Percentiles rank a stretch among this genome's conserved stretches.
phyloP scores from a whole-genome alignment of 2,797 vertebrate genomes.

The Neomorphus geoffroyi region DNA sequence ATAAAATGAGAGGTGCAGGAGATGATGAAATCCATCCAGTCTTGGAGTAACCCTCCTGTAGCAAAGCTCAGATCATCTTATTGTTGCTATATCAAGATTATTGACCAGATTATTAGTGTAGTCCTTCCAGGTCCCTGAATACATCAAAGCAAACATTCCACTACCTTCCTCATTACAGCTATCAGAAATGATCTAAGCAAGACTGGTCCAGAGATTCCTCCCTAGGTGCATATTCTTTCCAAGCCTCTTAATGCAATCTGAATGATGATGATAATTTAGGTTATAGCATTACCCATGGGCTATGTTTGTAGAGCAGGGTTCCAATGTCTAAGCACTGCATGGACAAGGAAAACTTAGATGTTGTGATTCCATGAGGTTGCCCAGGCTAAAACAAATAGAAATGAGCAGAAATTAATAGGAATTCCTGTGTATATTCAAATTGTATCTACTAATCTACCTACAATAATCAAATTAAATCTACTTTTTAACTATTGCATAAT shows the following conservation, averaged over 20 bases:
- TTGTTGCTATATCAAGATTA: background rate
- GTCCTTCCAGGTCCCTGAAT: background rate
- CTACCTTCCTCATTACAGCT: slow-evolving; percentile 34
- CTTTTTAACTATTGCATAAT: background rate
- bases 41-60: background rate
- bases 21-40: background rate
- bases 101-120: background rate
- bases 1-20: slow-evolving; percentile 55
- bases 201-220: slow-evolving; percentile 12
- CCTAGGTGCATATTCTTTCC: slow-evolving; percentile 43
- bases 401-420: background rate
- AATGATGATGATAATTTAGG: slow-evolving; percentile 53
- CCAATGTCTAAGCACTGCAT: background rate
- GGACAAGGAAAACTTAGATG: background rate
- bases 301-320: background rate
- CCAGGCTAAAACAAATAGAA: background rate
- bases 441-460: background rate
- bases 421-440: background rate
- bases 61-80: background rate
- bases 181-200: slow-evolving; percentile 43
- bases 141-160: slow-evolving; percentile 39
- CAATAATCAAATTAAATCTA: background rate
- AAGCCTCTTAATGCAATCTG: slow-evolving; percentile 57
- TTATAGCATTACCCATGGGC: slow-evolving; percentile 31
- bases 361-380: background rate